Evolutionary conservation across 1,140 invertebrate species (phyloP).

Genomic region (Leptinotarsa texana): DNA sequence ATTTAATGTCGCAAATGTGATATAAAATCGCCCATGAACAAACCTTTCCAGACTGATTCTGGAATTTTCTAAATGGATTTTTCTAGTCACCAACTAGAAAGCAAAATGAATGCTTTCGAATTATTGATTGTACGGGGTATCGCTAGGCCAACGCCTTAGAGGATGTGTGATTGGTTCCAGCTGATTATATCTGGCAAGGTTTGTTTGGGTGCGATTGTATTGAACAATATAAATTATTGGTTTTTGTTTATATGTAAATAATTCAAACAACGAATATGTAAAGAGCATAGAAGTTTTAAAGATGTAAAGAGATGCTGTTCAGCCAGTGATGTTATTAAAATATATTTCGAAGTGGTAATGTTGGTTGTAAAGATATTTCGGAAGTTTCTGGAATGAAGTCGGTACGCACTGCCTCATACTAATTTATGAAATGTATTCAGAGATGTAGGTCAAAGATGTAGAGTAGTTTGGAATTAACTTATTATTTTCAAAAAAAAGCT

Average conservation of each 20-base stretch:
- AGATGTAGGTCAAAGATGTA: slow-evolving; percentile 1
- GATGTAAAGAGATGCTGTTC: background rate
- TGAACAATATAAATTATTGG: slow-evolving; percentile 33
- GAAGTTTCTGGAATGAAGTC: background rate
- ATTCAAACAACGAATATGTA: slow-evolving; percentile 31
- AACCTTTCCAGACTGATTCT: slow-evolving; percentile 24
- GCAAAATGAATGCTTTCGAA: slow-evolving; percentile 19
- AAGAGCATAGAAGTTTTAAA: slow-evolving; percentile 7
- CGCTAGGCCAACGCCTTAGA: background rate
- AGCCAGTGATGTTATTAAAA: slow-evolving; percentile 9
- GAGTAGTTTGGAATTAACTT: slow-evolving; percentile 7
- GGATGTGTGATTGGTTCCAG: background rate
- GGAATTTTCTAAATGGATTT: slow-evolving; percentile 30
- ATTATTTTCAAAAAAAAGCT: slow-evolving; percentile 42
- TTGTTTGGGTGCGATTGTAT: slow-evolving; percentile 5
- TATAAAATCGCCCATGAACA: slow-evolving; percentile 32
- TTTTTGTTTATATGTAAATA: slow-evolving; percentile 39
- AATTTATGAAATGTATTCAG: slow-evolving; percentile 11
- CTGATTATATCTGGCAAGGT: slow-evolving; percentile 6
- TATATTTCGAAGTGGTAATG: slow-evolving; percentile 9
- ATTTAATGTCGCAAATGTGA: slow-evolving; percentile 35
- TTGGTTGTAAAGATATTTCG: slow-evolving; percentile 6
- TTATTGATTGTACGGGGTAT: background rate
- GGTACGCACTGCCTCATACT: slow-evolving; percentile 25
- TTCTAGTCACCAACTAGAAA: slow-evolving; percentile 25